Evolutionary conservation across 2,113 vertebrate genomes (phyloP).

Genomic region (Perognathus longimembris): DNA sequence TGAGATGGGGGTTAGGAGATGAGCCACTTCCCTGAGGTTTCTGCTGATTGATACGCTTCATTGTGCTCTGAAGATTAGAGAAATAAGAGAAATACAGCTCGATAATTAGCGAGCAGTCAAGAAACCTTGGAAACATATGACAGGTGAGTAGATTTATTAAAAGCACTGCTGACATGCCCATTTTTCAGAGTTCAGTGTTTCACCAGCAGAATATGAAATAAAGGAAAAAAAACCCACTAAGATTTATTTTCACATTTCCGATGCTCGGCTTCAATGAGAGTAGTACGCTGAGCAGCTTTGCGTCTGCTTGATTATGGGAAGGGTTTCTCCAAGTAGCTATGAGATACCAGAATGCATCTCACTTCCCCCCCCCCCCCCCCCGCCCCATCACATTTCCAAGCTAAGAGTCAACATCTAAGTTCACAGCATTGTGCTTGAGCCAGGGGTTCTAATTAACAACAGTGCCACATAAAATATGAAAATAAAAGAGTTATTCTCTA

Average conservation of each 20-base stretch:
- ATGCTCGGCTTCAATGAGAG: constrained; percentile 34
- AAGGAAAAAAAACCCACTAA: constrained; percentile 1
- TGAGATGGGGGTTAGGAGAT: constrained; percentile 16
- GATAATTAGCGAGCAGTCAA: constrained; percentile 62
- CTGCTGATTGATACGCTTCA: constrained; percentile 42
- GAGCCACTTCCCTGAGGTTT: neutral
- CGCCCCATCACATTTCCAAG: neutral
- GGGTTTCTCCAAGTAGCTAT: neutral
- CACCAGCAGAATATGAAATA: constrained; percentile 63
- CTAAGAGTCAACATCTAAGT: neutral
- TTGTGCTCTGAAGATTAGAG: constrained; percentile 57
- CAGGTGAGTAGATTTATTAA: constrained; percentile 71
- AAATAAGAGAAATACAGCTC: constrained; percentile 65
- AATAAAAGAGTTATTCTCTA: neutral
- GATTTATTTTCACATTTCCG: constrained; percentile 63
- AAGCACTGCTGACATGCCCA: constrained; percentile 52
- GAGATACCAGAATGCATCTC: neutral
- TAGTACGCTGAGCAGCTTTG: neutral
- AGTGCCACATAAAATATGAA: neutral
- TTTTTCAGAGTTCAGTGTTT: constrained; percentile 71
- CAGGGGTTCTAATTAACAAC: neutral
- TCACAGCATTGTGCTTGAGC: neutral
- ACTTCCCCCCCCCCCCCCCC: neutral
- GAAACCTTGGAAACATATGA: constrained; percentile 63
- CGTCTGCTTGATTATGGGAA: neutral